Evolutionary conservation across 2,888 invertebrate species (phyloP).

Genomic region (Colletes collaris): DNA sequence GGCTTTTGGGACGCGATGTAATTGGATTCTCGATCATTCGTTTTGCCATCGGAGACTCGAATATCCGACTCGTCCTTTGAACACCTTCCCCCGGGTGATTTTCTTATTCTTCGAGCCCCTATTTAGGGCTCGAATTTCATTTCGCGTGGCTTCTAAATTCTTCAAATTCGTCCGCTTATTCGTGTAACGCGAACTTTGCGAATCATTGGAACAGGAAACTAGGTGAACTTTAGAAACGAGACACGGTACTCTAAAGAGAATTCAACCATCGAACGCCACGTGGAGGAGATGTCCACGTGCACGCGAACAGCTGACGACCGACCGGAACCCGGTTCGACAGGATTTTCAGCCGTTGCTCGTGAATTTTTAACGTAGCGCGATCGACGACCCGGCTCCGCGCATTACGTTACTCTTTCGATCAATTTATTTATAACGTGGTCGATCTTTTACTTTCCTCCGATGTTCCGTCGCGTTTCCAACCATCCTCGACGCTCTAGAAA

Average conservation of each 20-base stretch:
- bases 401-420: conserved; percentile 66
- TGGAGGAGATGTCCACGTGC: conserved; percentile 33
- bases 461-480: conserved; percentile 47
- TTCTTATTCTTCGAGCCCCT: too few species aligned
- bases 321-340: not conserved
- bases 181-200: too few species aligned
- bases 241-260: too few species aligned
- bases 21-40: too few species aligned
- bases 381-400: conserved; percentile 59
- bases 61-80: too few species aligned
- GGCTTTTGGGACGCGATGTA: too few species aligned
- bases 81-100: too few species aligned
- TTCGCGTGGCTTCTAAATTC: not conserved
- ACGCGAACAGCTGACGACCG: conserved; percentile 29
- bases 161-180: too few species aligned
- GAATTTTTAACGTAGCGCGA: conserved; percentile 58
- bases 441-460: conserved; percentile 64
- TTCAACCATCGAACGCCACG: conserved; percentile 21
- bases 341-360: conserved; percentile 41
- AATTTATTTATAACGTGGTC: conserved; percentile 66
- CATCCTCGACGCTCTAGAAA: conserved; percentile 23
- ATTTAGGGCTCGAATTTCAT: not conserved
- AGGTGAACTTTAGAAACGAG: not conserved
- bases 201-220: too few species aligned
- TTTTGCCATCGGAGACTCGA: too few species aligned